Conservation (phyloP, 2,888 invertebrate genomes). For the Pocota personata region DNA sequence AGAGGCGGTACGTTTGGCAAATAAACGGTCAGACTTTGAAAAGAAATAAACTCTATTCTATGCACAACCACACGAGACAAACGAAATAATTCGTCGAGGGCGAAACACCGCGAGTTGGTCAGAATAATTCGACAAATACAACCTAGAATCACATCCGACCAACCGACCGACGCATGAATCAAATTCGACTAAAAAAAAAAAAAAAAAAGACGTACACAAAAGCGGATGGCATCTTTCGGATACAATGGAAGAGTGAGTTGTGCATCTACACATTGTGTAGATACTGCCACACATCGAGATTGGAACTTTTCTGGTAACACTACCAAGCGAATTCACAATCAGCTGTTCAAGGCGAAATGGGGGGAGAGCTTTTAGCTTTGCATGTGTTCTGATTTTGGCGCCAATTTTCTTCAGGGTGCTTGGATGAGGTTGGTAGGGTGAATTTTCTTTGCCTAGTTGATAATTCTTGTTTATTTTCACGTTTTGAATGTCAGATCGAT, state of each 20-base stretch:
- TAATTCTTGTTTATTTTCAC: not conserved
- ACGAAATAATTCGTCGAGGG: not conserved
- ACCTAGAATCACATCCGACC: constrained; percentile 26
- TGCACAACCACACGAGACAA: constrained; percentile 5
- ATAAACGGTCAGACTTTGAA: constrained; percentile 17
- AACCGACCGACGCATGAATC: constrained; percentile 63
- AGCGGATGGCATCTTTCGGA: constrained; percentile 41
- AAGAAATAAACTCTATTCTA: constrained; percentile 34
- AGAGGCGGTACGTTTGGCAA: constrained; percentile 3
- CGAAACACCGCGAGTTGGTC: not conserved
- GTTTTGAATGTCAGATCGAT: constrained; percentile 24
- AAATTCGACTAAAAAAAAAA: constrained; percentile 53
- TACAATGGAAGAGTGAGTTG: constrained; percentile 18
- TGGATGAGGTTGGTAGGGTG: too few species aligned
- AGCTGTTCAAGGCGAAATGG: constrained; percentile 58
- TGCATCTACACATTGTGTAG: constrained; percentile 65
- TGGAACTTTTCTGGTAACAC: constrained; percentile 41
- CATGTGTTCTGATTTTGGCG: constrained; percentile 50
- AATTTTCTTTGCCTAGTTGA: not conserved
- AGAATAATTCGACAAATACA: constrained; percentile 34
- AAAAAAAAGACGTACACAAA: constrained; percentile 23
- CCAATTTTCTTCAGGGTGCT: constrained; percentile 31
- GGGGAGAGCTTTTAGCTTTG: constrained; percentile 45
- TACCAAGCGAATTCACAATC: constrained; percentile 49
- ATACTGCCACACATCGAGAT: constrained; percentile 28